Percentiles rank a stretch among this genome's conserved stretches.
Conservation (phyloP, 2,888 invertebrate genomes). For the Amphipoea lucens region DNA sequence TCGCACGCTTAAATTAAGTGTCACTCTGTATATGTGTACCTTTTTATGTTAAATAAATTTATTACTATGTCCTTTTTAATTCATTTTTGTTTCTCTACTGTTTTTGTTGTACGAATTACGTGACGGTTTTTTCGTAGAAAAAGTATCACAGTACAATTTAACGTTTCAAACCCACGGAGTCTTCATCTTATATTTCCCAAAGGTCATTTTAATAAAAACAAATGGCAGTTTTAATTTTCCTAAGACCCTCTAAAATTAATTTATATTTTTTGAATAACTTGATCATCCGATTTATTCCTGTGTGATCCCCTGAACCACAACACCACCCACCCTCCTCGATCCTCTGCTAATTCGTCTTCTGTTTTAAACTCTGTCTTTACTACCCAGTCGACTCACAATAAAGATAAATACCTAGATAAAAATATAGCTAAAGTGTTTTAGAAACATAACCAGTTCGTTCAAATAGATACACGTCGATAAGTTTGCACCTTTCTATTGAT, state of each 20-base stretch:
- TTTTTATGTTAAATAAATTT: too few species aligned
- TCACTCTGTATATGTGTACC: too few species aligned
- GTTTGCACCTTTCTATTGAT: slow-evolving; percentile 48
- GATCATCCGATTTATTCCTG: background rate
- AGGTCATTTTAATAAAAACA: too few species aligned
- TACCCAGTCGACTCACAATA: background rate
- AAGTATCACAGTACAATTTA: background rate
- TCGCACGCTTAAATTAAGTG: too few species aligned
- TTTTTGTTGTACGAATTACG: background rate
- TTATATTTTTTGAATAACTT: background rate
- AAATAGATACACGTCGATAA: slow-evolving; percentile 41
- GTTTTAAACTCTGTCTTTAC: too few species aligned
- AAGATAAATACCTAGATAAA: background rate
- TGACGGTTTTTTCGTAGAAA: background rate
- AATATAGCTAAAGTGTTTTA: background rate
- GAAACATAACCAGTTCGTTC: slow-evolving; percentile 23
- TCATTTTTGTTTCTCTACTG: background rate
- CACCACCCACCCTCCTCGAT: too few species aligned
- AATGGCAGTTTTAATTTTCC: too few species aligned
- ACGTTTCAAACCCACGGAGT: background rate
- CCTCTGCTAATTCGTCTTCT: too few species aligned
- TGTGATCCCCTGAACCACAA: too few species aligned
- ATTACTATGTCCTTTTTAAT: too few species aligned
- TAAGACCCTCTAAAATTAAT: too few species aligned
- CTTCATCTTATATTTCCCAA: background rate